Base-by-base conservation (phyloP, 1,140 invertebrate species). In the Tenebrio molitor region DNA sequence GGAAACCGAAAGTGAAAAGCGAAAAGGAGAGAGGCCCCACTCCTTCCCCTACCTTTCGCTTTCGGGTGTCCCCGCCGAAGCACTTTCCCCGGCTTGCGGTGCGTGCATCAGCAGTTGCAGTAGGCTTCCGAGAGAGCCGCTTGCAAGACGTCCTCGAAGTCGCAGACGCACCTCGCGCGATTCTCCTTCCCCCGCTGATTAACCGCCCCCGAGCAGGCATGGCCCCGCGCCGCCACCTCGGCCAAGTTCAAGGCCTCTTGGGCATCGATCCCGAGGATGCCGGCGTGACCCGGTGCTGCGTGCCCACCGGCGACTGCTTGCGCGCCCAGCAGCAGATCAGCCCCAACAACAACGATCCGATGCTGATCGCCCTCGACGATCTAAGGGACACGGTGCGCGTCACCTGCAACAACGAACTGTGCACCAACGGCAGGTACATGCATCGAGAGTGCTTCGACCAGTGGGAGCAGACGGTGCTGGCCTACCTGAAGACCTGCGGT, bases 351-450 rank as follows among this genome's bases (percentile, higher is more conserved):
- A 80, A 82, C 74, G 88, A 91, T 73, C 82, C 86, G 1, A 85
- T 86, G 71, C 81, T 89, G 0, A 94, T 95, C 41, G 86, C 88
- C 23, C 78, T 90, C 8, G 91, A 93, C 76, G 90, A 95, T 70
- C 86, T 95, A 19, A 88, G 91, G 29, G 92, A 94, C 70, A 90
- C 90, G 21, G 91, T 97, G 50, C 92, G 92, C 82, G 94, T 98
- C n/a, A 88, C 92, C 39, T 99, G 97, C 88, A 97, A 96, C 87
- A 98, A 98, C 86, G 96, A 97, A 77, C 89, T 90, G 71, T 99
- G 97, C 86, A 86, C 87, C 41, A 86, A 89, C 75, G 95, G 96
- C 15, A 89, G 92, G 79, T 97, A 92, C 84, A 98, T 99, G 96
- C 97, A 99, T 86, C 89, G 92, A 71, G 93, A 95, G 79, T 99